Conservation (phyloP, 2,888 invertebrate genomes). For the Sarcophaga variegata region DNA sequence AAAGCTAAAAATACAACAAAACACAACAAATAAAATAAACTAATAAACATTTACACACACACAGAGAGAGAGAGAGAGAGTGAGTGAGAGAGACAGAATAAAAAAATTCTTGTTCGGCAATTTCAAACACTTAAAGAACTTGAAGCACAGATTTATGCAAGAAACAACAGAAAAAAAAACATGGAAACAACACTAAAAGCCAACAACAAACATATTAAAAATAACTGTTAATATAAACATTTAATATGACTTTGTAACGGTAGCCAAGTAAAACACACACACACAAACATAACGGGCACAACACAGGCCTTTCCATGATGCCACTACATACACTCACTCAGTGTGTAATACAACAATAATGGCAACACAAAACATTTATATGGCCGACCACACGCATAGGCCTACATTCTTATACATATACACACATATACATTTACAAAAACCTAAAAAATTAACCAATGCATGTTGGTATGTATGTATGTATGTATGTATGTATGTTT, state of each 20-base stretch:
- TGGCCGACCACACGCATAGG: conserved; percentile 61
- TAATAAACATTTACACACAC: not conserved
- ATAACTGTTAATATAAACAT: conserved; percentile 27
- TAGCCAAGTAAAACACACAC: conserved; percentile 14
- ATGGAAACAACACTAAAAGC: conserved; percentile 1
- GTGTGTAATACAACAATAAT: too few relatives aligned
- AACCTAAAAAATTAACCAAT: not conserved
- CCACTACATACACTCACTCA: too few relatives aligned
- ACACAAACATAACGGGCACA: not conserved
- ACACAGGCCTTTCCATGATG: not conserved
- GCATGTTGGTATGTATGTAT: too few relatives aligned
- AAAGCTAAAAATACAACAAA: conserved; percentile 6
- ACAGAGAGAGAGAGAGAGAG: not conserved
- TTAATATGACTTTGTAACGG: conserved; percentile 43
- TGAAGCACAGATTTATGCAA: conserved; percentile 66
- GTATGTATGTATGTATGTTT: not conserved
- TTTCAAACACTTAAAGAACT: conserved; percentile 79
- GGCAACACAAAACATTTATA: conserved; percentile 49
- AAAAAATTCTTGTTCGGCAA: conserved; percentile 79
- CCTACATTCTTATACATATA: not conserved
- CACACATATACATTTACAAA: not conserved
- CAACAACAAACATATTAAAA: conserved; percentile 14
- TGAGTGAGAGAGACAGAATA: conserved; percentile 42
- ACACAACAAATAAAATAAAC: not conserved
- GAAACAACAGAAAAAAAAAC: conserved; percentile 6